Percentiles rank a stretch among this genome's conserved stretches.
Conservation (phyloP, 2,797 vertebrate genomes). For the Loriculus beryllinus region DNA sequence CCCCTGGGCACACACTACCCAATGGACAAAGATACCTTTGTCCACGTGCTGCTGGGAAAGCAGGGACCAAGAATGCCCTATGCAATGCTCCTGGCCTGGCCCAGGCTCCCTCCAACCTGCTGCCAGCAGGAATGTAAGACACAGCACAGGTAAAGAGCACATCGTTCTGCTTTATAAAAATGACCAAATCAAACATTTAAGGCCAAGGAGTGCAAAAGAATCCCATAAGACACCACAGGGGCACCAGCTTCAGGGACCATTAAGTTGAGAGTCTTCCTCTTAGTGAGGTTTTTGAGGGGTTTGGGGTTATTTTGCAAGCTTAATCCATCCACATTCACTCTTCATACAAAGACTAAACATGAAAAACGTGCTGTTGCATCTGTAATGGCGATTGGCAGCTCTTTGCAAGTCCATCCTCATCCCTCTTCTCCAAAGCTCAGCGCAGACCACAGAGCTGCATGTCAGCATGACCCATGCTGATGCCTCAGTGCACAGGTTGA, state of each 20-base stretch:
- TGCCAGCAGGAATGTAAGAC: not conserved
- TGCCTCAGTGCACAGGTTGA: not conserved
- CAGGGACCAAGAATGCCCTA: not conserved
- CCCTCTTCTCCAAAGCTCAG: not conserved
- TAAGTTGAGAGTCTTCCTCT: not conserved
- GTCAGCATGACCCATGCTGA: not conserved
- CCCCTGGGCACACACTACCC: not conserved
- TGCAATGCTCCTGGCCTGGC: accelerated
- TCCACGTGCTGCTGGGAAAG: not conserved
- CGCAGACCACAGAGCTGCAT: not conserved
- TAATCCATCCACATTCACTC: not conserved
- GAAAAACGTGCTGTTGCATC: not conserved
- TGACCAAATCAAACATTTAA: not conserved
- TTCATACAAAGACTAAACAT: not conserved
- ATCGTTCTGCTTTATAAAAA: constrained; percentile 25
- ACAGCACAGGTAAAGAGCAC: not conserved
- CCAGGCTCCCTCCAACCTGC: not conserved
- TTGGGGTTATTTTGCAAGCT: not conserved
- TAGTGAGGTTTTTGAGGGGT: accelerated
- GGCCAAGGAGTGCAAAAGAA: constrained; percentile 35
- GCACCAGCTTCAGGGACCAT: not conserved
- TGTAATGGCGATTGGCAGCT: not conserved
- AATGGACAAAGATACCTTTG: accelerated
- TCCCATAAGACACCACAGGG: not conserved
- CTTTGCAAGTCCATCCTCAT: not conserved